Conservation (phyloP, 2,113 vertebrate species). For the Donacobius atricapilla region DNA sequence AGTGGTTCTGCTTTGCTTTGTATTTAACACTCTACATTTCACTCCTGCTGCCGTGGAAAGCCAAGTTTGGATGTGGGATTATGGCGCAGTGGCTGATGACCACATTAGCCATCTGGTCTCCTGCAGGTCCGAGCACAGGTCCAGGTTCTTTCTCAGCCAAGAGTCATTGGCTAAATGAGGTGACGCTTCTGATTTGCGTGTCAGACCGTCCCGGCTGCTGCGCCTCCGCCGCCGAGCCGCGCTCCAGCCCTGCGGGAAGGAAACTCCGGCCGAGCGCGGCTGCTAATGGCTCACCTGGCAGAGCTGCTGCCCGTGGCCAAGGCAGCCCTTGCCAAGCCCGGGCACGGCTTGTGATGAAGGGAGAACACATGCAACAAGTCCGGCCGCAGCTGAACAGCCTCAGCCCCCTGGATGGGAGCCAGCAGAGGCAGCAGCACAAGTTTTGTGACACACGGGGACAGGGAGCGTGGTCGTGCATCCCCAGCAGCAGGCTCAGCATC, state of each 20-base stretch:
- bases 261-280: background rate
- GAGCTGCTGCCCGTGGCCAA: background rate
- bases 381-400: background rate
- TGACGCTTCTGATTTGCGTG: background rate
- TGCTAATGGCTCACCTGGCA: background rate
- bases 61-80: slow-evolving; percentile 36
- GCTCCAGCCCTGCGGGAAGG: background rate
- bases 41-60: slow-evolving; percentile 14
- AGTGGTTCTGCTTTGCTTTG: slow-evolving; percentile 61
- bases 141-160: slow-evolving; percentile 36
- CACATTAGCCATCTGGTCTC: slow-evolving; percentile 61
- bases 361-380: slow-evolving; percentile 30
- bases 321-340: background rate
- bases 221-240: background rate
- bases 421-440: background rate
- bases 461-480: accelerated
- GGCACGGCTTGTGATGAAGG: background rate
- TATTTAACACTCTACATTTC: slow-evolving; percentile 57
- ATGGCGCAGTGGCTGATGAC: background rate
- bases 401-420: background rate
- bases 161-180: background rate
- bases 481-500: background rate
- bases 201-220: background rate
- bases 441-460: background rate
- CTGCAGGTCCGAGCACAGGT: background rate